Percentiles rank a stretch among this genome's conserved stretches.
These are phyloP conservation scores for Oncopodura yosiiana DNA, from an alignment of 1,140 invertebrate species.

Conservation along the genomic window DNA sequence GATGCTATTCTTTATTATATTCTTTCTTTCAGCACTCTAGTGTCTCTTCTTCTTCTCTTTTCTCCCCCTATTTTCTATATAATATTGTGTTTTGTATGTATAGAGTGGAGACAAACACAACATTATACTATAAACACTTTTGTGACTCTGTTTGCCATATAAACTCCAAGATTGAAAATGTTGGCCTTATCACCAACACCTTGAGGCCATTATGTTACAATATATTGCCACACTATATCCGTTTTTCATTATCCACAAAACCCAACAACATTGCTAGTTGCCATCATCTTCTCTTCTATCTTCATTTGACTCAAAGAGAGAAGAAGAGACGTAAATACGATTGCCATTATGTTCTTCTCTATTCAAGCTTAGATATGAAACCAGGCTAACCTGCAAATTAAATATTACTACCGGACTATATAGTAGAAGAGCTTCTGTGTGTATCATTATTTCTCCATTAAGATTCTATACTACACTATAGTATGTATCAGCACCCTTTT, in stretches of 20 bases:
- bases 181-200: slow-evolving; percentile 34
- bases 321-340: slow-evolving; percentile 14
- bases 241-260: slow-evolving; percentile 38
- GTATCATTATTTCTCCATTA: too few species aligned
- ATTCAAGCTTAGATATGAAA: too few species aligned
- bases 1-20: not conserved
- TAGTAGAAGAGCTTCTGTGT: too few species aligned
- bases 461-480: too few species aligned
- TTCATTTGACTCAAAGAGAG: too few species aligned
- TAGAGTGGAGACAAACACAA: too few species aligned
- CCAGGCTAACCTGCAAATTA: too few species aligned
- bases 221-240: slow-evolving; percentile 38
- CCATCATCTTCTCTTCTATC: slow-evolving; percentile 40
- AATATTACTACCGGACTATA: too few species aligned
- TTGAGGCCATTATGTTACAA: slow-evolving; percentile 34
- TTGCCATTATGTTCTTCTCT: slow-evolving; percentile 22
- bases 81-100: too few species aligned
- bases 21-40: not conserved
- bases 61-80: not conserved
- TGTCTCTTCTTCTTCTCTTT: not conserved
- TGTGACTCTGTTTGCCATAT: not conserved
- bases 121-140: too few species aligned
- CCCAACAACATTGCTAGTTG: not conserved
- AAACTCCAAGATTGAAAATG: slow-evolving; percentile 27
- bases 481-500: too few species aligned